A percentile compares a stretch with the other conserved stretches of the same genome.
Evolutionary conservation across 2,888 invertebrate genomes (phyloP).

Genomic region (Drosophila suboccidentalis): DNA sequence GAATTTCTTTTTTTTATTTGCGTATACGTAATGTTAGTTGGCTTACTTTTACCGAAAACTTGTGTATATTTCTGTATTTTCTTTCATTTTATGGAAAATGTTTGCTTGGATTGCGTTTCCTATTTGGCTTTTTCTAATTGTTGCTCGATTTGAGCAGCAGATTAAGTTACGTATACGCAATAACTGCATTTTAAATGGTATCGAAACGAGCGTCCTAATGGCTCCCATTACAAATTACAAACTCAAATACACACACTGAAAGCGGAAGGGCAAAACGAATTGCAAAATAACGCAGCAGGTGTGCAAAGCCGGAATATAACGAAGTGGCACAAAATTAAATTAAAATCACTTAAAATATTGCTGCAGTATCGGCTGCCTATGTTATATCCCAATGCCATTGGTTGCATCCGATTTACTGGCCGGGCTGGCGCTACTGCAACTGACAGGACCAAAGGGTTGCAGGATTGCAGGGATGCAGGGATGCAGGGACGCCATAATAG

Average conservation of each 20-base stretch:
- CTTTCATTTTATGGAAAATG: neutral
- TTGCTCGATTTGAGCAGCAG: neutral
- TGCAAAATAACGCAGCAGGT: conserved; percentile 21
- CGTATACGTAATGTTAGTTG: neutral
- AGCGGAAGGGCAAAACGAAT: conserved; percentile 12
- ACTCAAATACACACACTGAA: conserved; percentile 20
- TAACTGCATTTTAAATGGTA: conserved; percentile 11
- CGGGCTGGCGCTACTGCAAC: conserved; percentile 22
- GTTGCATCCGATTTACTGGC: conserved; percentile 51
- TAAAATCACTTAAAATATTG: conserved; percentile 77
- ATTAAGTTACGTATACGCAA: conserved; percentile 24
- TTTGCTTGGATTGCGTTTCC: neutral
- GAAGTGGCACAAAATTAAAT: conserved; percentile 64
- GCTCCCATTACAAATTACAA: conserved; percentile 23
- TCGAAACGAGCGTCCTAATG: conserved; percentile 36
- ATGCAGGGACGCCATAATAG: conserved; percentile 58
- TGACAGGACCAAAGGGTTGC: conserved; percentile 19
- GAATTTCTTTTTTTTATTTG: no score
- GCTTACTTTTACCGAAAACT: neutral
- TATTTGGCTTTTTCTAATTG: neutral
- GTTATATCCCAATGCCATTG: conserved; percentile 11
- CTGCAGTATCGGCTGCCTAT: conserved; percentile 35
- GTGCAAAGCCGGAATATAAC: conserved; percentile 31
- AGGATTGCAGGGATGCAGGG: conserved; percentile 7
- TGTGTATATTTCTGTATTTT: neutral